These are phyloP conservation scores for Troides helena DNA, from an alignment of 2,888 invertebrate species.

Conservation along the genomic window DNA sequence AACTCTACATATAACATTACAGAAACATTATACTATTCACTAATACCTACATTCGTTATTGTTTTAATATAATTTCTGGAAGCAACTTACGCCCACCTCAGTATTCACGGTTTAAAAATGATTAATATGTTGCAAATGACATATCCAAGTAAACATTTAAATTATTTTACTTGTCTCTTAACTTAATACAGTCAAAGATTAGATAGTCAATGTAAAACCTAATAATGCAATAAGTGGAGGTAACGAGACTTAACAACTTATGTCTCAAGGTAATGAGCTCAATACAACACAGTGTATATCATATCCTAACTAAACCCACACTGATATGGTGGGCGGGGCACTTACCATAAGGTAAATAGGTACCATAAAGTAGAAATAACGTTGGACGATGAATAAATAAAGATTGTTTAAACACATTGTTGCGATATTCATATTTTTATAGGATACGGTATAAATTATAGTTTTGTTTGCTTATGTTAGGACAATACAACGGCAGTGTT, in stretches of 20 bases:
- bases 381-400: neutral
- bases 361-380: neutral
- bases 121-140: constrained; percentile 63
- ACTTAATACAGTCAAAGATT: constrained; percentile 63
- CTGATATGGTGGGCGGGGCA: too few relatives aligned
- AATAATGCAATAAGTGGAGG: too few relatives aligned
- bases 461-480: neutral
- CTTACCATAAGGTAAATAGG: too few relatives aligned
- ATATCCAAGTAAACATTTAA: constrained; percentile 72
- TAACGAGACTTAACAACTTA: too few relatives aligned
- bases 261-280: too few relatives aligned
- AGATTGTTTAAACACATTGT: neutral
- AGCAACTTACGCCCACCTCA: constrained; percentile 74
- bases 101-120: constrained; percentile 61
- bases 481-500: constrained; percentile 17
- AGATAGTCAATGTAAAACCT: too few relatives aligned
- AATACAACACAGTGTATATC: too few relatives aligned
- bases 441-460: constrained; percentile 6
- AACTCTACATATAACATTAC: constrained; percentile 44
- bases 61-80: constrained; percentile 58
- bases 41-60: constrained; percentile 48
- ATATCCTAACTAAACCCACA: too few relatives aligned
- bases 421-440: neutral
- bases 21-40: constrained; percentile 38
- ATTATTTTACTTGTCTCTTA: constrained; percentile 45